Conservation (phyloP, 2,113 vertebrate genomes). For the Patagioenas fasciata region DNA sequence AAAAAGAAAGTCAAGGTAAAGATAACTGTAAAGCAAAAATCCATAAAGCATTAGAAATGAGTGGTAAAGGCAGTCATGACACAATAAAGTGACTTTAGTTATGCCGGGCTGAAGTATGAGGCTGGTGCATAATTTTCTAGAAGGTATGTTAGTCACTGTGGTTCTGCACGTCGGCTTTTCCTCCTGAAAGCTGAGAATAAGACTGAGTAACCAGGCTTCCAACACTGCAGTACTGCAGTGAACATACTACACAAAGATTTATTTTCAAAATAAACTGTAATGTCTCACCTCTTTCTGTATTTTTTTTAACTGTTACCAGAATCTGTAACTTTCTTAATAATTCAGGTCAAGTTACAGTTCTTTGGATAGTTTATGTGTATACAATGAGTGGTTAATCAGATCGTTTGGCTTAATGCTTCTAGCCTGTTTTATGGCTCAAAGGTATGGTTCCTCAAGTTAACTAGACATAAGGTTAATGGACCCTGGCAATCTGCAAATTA, state of each 20-base stretch:
- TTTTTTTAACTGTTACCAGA: neutral
- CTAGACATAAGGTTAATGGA: constrained; percentile 31
- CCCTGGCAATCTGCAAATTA: constrained; percentile 54
- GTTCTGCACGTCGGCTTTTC: neutral
- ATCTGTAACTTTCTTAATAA: neutral
- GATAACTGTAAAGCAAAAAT: neutral
- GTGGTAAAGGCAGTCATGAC: neutral
- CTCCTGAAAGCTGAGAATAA: neutral
- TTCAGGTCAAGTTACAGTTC: neutral
- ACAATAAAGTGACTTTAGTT: neutral
- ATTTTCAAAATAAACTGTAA: neutral
- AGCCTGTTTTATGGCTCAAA: neutral
- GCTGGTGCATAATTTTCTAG: neutral
- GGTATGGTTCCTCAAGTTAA: constrained; percentile 16
- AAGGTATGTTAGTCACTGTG: neutral
- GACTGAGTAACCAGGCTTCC: neutral
- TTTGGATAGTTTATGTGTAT: neutral
- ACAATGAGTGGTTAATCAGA: neutral
- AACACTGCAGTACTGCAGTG: no score
- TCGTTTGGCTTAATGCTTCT: neutral
- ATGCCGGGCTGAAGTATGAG: neutral
- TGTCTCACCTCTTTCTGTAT: neutral
- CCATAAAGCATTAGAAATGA: neutral
- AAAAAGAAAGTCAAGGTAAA: neutral
- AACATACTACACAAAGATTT: neutral